Base-by-base conservation (phyloP, 2,113 vertebrate species). In the Aegithalos caudatus region DNA sequence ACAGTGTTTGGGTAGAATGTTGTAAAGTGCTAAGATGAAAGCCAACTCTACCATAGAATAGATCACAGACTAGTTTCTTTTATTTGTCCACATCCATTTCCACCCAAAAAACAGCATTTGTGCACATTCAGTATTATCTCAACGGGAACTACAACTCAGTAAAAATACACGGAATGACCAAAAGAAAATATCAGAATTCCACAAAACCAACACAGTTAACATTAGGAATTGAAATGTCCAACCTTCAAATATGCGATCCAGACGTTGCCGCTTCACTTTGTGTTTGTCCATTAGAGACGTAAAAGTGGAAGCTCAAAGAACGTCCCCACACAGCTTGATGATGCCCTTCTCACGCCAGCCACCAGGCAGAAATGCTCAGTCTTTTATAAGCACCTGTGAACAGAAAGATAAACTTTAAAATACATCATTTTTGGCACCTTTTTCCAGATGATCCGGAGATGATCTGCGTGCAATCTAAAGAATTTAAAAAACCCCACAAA, bases 201-300 rank as follows among this genome's bases (percentile, higher is more conserved):
- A 51, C 19, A 28, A 44, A 86, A 83, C 18, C 2, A 64, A 50
- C 2, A 1, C 11, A 50, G 42, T 4, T 19, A 73, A 56, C 5
- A 13, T 5, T 5, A 76, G 54, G 58, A 93, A 72, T 8, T 4
- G 40, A 37, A 61, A 50, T 29, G 58, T 72, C 97, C 84, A 83
- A 98, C 97, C 97, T 98, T 98, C 97, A 94, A 98, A 97, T 80
- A 98, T 97, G 60, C 97, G 97, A 97, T 98, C 97, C 95, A 98
- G 92, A 57, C 97, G 97, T 92, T 98, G 97, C 65, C 97, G 92
- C 94, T 98, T 98, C 94, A 98, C 97, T 98, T 97, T 97, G 96
- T 98, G 97, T 97, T 98, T 98, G 90, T 98, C 97, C 97, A 98
- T 97, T 25, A 98, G 92, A 96, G 97, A 98, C 67, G 58, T 93